These are phyloP conservation scores for Xiphophorus maculatus DNA, from an alignment of 2,113 vertebrate genomes.

Conservation along the genomic window DNA sequence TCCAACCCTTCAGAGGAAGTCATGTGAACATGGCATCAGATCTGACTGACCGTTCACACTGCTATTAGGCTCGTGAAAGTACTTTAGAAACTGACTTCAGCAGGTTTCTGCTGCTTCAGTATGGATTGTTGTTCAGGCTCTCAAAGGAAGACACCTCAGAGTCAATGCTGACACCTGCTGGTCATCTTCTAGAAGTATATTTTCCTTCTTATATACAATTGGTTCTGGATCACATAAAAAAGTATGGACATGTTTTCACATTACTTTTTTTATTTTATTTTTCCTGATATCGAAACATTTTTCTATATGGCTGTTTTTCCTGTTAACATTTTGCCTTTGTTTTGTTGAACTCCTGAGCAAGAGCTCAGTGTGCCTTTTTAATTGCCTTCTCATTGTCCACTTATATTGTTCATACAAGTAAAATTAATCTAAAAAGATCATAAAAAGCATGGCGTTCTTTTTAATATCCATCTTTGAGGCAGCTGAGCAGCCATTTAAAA, in stretches of 20 bases:
- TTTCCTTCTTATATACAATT: background rate
- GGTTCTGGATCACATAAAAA: background rate
- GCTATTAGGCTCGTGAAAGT: too few species aligned
- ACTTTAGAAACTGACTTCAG: too few species aligned
- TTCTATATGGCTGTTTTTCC: background rate
- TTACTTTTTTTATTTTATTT: background rate
- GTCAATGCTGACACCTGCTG: slow-evolving; percentile 67
- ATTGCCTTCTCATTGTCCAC: background rate
- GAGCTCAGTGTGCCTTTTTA: background rate
- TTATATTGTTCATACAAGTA: background rate
- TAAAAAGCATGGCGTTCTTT: background rate
- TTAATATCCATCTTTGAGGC: background rate
- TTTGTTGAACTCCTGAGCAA: too few species aligned
- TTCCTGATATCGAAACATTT: background rate
- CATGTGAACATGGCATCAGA: background rate
- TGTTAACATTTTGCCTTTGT: background rate
- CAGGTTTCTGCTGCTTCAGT: background rate
- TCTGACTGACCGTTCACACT: background rate
- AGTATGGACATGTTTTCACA: background rate
- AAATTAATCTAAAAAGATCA: background rate
- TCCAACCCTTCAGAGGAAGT: background rate
- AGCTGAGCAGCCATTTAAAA: background rate
- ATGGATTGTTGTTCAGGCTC: background rate
- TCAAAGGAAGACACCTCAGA: background rate
- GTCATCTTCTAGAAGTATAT: background rate